These are phyloP conservation scores for Liodrosophila aerea DNA, from an alignment of 2,888 invertebrate genomes.

Conservation along the genomic window DNA sequence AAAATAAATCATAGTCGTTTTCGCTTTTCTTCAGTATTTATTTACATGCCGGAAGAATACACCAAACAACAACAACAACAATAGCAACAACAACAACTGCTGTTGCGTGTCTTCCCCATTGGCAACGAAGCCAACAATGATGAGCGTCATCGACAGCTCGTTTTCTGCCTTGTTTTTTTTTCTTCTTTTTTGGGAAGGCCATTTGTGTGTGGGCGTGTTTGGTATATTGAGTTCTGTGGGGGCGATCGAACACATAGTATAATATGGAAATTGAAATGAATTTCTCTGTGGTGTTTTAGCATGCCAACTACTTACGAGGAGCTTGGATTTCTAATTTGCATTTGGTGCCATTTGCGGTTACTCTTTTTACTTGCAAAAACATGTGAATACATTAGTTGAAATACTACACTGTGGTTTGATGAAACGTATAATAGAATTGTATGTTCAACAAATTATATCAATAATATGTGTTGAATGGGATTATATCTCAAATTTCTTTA, in stretches of 20 bases:
- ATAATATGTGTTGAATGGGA: no score
- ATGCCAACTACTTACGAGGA: constrained; percentile 43
- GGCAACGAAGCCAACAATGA: constrained; percentile 41
- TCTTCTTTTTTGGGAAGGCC: constrained; percentile 1
- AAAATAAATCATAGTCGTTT: constrained; percentile 69
- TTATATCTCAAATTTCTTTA: no score
- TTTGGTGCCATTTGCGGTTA: background rate
- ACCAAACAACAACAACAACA: constrained; percentile 34
- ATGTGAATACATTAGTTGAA: no score
- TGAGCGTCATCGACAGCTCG: constrained; percentile 67
- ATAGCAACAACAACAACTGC: constrained; percentile 22
- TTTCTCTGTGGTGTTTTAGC: constrained; percentile 41
- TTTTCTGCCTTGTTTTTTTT: constrained; percentile 13
- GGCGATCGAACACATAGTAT: constrained; percentile 21
- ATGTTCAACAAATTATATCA: no score
- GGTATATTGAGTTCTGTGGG: constrained; percentile 23
- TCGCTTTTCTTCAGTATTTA: constrained; percentile 60
- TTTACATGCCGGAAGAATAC: constrained; percentile 69
- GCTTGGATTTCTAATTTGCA: constrained; percentile 17
- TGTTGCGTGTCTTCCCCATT: constrained; percentile 35
- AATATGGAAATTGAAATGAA: constrained; percentile 49
- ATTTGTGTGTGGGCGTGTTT: constrained; percentile 19
- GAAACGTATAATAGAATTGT: no score
- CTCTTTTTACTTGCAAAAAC: background rate
- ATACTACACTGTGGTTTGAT: no score